Percentiles rank a stretch among this genome's conserved stretches.
Conservation (phyloP, 2,797 vertebrate species). For the Lagothrix lagotricha region DNA sequence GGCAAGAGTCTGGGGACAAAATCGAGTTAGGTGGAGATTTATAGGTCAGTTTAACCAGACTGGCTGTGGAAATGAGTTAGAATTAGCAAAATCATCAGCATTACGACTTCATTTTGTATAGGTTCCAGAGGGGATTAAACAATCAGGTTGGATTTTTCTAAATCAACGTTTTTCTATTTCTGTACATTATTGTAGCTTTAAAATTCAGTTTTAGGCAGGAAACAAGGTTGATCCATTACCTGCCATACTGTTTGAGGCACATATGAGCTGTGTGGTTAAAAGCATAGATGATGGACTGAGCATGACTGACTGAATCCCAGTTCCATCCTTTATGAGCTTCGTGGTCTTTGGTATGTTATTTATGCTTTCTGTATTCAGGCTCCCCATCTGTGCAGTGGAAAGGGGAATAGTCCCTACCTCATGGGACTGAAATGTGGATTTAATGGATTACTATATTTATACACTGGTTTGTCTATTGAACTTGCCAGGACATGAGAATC, state of each 20-base stretch:
- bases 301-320: neutral
- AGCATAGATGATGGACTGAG: neutral
- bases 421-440: neutral
- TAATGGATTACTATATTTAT: neutral
- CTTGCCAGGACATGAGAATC: neutral
- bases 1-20: neutral
- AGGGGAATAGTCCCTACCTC: neutral
- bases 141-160: neutral
- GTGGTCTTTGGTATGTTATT: neutral
- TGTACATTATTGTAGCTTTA: neutral
- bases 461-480: neutral
- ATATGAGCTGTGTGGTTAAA: neutral
- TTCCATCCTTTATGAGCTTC: neutral
- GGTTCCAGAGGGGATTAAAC: neutral
- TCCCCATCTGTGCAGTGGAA: neutral
- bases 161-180: neutral
- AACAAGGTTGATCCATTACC: neutral
- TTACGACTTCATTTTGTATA: neutral
- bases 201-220: conserved; percentile 4
- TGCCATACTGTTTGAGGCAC: neutral
- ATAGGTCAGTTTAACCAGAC: neutral
- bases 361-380: neutral
- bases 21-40: neutral
- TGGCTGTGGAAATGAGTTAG: neutral
- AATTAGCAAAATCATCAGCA: neutral